Percentiles rank a stretch among this genome's conserved stretches.
These are phyloP conservation scores for Crenuchus spilurus DNA, from an alignment of 2,797 vertebrate genomes.

Conservation along the genomic window DNA sequence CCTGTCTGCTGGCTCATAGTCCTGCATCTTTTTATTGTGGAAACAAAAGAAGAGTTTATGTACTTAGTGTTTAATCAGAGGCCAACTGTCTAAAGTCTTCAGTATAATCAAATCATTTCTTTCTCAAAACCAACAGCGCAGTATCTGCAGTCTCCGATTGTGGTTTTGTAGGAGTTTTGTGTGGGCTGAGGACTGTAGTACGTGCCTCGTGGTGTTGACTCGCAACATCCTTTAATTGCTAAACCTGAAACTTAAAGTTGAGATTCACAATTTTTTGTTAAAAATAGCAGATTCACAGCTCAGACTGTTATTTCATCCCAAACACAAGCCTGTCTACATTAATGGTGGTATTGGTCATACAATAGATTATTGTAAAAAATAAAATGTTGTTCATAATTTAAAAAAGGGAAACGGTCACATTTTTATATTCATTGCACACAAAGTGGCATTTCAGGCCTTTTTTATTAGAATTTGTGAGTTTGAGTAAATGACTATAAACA, in stretches of 20 bases:
- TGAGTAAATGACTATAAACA: no score
- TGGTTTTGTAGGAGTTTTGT: neutral
- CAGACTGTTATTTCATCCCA: neutral
- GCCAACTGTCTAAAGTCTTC: constrained; percentile 14
- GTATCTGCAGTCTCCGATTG: neutral
- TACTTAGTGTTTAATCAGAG: constrained; percentile 4
- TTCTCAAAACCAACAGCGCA: constrained; percentile 7
- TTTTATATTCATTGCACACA: no score
- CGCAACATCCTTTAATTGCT: neutral
- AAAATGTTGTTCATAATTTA: neutral
- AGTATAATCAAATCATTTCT: neutral
- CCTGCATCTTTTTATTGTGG: neutral
- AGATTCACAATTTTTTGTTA: no score
- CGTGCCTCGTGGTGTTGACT: neutral
- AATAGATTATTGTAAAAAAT: no score
- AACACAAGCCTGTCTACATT: no score
- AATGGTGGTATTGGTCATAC: no score
- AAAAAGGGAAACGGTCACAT: no score
- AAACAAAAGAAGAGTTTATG: constrained; percentile 6
- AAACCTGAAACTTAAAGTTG: neutral
- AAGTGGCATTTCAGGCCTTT: no score
- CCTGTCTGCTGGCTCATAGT: neutral
- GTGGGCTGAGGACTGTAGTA: neutral
- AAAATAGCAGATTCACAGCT: no score
- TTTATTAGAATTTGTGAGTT: no score